Evolutionary conservation across 2,113 vertebrate genomes (phyloP).

Genomic region (Sceloporus tristichus): DNA sequence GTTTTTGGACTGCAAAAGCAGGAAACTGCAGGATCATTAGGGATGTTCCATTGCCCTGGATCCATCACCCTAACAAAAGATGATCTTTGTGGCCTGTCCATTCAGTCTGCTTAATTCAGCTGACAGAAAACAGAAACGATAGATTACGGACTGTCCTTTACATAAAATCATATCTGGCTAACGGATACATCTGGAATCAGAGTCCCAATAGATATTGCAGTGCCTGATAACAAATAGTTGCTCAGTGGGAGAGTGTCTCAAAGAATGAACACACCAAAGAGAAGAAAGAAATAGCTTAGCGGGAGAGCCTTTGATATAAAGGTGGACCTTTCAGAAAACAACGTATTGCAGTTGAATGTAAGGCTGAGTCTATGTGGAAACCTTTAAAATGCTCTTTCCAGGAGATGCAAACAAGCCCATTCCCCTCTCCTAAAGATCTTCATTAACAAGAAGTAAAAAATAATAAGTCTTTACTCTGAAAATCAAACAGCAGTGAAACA

Average conservation of each 20-base stretch:
- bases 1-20: not conserved
- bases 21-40: not conserved
- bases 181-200: not conserved
- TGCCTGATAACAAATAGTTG: not conserved
- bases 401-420: not conserved
- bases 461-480: conserved; percentile 6
- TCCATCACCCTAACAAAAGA: not conserved
- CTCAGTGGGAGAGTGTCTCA: not conserved
- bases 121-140: not conserved
- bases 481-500: not conserved
- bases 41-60: not conserved
- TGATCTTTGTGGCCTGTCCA: not conserved
- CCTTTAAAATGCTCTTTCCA: not conserved
- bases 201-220: not conserved
- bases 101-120: not conserved
- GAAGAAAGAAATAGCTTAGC: not conserved
- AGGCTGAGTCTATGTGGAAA: not conserved
- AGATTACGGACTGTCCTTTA: conserved; percentile 7
- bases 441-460: conserved; percentile 18
- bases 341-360: not conserved
- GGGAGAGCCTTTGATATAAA: not conserved
- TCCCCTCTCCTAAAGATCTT: not conserved
- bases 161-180: not conserved
- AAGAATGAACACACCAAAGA: not conserved
- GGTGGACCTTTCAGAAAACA: not conserved